Evolutionary conservation across 2,113 vertebrate species (phyloP), one percentile per base, ranked within the genome.

Genomic region (Megaleporinus macrocephalus): DNA sequence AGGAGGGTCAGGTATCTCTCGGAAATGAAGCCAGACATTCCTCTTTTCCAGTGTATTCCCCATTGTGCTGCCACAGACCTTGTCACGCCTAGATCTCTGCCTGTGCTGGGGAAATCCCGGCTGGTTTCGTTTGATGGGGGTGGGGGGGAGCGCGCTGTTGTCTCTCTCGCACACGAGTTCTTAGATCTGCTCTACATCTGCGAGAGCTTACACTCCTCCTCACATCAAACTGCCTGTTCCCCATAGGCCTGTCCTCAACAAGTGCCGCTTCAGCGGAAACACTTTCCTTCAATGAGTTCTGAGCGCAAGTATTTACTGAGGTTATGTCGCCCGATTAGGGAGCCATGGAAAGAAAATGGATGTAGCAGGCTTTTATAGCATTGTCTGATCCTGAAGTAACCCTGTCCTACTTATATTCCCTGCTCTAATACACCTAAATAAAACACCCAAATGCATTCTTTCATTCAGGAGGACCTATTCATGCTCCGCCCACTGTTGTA

Each of bases 1-100:
- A 71, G 84, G 87, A 82, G 73, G 66, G 87, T 92, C 89, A 84
- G 83, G 85, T 91, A 81, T 91, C 87, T 86, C 81, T 88, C 78
- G 73, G 85, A 90, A 89, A 85, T 85, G 55, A 83, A 86, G 86
- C 83, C 81, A 83, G 84, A 80, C 86, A 86, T 81, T 81, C 57
- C 76, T 63, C 12, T 72, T 51, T 74, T 24, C 14, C 13, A 13
- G 29, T 4, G 49, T 71, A 81, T 79, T 53, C 76, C 76, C 84
- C 9, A 66, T 63, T 78, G 47, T 78, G 53, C 65, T 53, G 72
- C 62, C 72, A 53, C 63, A n/a, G 44, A 73, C 80, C 79, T 41
- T 57, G 27, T 86, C 76, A 76, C 68, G 68, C 66, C 18, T 55
- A 61, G 78, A 85, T 88, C 76, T 73, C 36, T 78, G 76, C 30